Evolutionary conservation across 2,797 vertebrate genomes (phyloP).

Genomic region (Gymnoscopelus microlampas): DNA sequence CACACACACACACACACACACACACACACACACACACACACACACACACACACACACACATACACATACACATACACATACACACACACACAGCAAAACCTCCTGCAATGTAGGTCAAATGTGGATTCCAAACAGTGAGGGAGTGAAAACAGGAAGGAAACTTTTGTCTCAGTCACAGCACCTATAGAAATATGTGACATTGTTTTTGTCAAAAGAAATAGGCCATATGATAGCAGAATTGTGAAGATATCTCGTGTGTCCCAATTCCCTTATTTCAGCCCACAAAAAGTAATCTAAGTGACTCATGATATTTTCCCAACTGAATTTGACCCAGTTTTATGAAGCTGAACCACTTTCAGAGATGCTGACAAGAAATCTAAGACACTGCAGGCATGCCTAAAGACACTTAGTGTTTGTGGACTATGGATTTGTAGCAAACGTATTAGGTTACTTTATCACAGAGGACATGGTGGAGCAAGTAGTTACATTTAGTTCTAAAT

Average conservation of each 20-base stretch:
- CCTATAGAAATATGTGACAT: slow-evolving; percentile 18
- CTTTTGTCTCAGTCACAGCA: slow-evolving; percentile 20
- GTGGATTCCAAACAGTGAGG: slow-evolving; percentile 51
- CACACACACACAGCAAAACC: slow-evolving; percentile 57
- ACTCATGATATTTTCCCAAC: slow-evolving; percentile 1
- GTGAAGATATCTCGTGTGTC: background rate
- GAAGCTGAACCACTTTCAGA: slow-evolving; percentile 1
- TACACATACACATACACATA: slow-evolving; percentile 19
- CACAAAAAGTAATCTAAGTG: background rate
- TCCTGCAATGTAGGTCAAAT: slow-evolving; percentile 76
- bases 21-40: slow-evolving; percentile 8
- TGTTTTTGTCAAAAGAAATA: slow-evolving; percentile 17
- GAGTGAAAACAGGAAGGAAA: slow-evolving; percentile 44
- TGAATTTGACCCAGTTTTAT: slow-evolving; percentile 5
- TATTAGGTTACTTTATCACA: background rate
- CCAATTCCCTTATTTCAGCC: background rate
- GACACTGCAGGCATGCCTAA: background rate
- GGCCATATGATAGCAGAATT: slow-evolving; percentile 23
- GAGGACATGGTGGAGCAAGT: background rate
- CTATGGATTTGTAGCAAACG: background rate
- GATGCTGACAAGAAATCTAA: background rate
- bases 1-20: background rate
- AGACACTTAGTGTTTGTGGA: background rate
- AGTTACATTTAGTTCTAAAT: background rate
- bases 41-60: slow-evolving; percentile 12